Evolutionary conservation across 2,888 invertebrate genomes (phyloP), one percentile per base, ranked within the genome.

Genomic region (Tachina fera): DNA sequence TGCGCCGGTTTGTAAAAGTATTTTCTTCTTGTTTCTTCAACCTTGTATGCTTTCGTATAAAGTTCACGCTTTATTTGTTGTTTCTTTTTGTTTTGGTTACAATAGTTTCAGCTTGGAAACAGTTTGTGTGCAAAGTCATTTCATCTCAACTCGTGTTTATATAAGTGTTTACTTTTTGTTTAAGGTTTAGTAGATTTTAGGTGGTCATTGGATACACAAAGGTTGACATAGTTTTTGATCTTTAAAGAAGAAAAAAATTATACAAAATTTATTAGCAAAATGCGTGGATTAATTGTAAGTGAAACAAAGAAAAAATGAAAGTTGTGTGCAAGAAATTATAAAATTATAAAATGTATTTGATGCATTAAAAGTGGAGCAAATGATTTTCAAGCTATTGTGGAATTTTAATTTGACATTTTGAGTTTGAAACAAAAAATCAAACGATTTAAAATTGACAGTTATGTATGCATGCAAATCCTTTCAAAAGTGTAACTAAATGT

Each of bases 161-260:
- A 92, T 89, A 90, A 91, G 91, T 89, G 90, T 90, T 89, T 87
- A 86, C 88, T 67, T 87, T 86, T 88, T 91, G 89, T 89, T 90
- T 89, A 90, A 88, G 90, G 90, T 92, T 92, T 92, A 92, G 92
- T 92, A 91, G 90, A 88, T 90, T 90, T 89, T 88, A 87, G 89
- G 88, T 89, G 89, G 90, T 89, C 91, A 89, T 87, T 88, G 87
- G 87, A 87, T 88, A 88, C 88, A 89, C 90, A 90, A 72, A 72
- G 89, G 72, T 86, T 88, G 87, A 83, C 82, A 87, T 53, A 71
- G 70, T 47, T 68, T 61, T 77, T 67, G 47, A 79, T 16, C 45
- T 56, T 19, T 19, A 9, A 22, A 14, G 10, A 49, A 39, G 22
- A 49, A 22, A 61, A 71, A 31, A 31, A n/a, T 53, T 61, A 72